Evolutionary conservation across 1,140 invertebrate species (phyloP), one percentile per base, ranked within the genome.

Genomic region (Zaprionus taronus): DNA sequence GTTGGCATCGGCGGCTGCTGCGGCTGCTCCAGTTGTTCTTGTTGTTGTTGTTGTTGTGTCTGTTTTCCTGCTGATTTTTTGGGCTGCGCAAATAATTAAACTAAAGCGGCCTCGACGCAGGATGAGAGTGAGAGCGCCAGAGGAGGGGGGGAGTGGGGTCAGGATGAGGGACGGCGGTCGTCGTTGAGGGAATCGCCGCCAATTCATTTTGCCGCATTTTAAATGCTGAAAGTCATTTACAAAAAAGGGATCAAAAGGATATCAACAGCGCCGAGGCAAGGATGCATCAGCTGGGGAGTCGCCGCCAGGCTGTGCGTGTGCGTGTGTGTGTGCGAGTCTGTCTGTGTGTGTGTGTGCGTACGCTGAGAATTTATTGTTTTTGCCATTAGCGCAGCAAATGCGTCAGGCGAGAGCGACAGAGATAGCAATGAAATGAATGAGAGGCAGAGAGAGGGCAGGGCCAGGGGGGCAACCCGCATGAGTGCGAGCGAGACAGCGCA

Each of bases 161-260:
- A 20, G 24, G 4, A 55, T 55, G 51, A 22, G 24, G 26, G 28
- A 31, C 20, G 56, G 56, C 57, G 65, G 26, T n/a, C 55, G 75
- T 64, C 70, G 77, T 75, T 65, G 69, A 44, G 77, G 72, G 86
- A 87, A 87, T 87, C 74, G 83, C 80, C 82, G 84, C 79, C 83
- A 87, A 87, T 87, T 87, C 83, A 87, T 87, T 87, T 87, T 87
- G 83, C 77, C 83, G 83, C 83, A 87, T 87, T 87, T 87, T 87
- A 87, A 87, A 87, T 87, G 83, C 83, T 80, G 73, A 77, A 83
- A 87, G 81, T 85, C 81, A 87, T 87, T 87, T 87, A 77, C 78
- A 66, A 75, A 79, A 72, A 79, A 82, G 75, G 80, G 80, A 87
- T 87, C 77, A 79, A 87, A 83, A 75, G 84, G 84, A 87, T 87